Conservation (phyloP, 2,888 invertebrate species). For the Argynnis bischoffii region DNA sequence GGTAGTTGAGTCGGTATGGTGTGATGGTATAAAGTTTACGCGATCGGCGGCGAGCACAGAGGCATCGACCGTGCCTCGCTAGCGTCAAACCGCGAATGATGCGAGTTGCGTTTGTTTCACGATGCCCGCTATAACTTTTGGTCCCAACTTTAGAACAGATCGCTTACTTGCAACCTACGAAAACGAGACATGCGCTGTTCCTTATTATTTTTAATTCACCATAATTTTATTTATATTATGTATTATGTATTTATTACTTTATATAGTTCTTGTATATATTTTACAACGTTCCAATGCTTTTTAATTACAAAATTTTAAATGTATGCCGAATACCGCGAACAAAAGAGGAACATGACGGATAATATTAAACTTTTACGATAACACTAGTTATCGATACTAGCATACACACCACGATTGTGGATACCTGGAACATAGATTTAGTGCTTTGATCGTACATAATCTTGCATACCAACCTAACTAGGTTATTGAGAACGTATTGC, state of each 20-base stretch:
- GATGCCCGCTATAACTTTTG: constrained; percentile 50
- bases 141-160: constrained; percentile 48
- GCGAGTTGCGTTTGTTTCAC: constrained; percentile 35
- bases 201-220: constrained; percentile 13
- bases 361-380: not conserved
- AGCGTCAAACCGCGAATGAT: constrained; percentile 71
- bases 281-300: too few relatives aligned
- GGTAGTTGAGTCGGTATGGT: constrained; percentile 29
- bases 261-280: not conserved
- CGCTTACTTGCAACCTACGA: constrained; percentile 51
- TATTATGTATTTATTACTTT: not conserved
- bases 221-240: not conserved
- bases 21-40: constrained; percentile 62
- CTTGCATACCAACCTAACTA: constrained; percentile 41
- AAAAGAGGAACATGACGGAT: not conserved
- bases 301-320: not conserved
- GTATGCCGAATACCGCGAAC: not conserved
- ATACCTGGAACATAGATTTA: constrained; percentile 33
- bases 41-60: constrained; percentile 55
- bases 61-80: constrained; percentile 66
- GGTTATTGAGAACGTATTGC: constrained; percentile 42
- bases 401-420: not conserved
- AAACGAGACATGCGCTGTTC: constrained; percentile 51
- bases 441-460: constrained; percentile 33
- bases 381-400: not conserved